Percentiles rank a stretch among this genome's conserved stretches.
These are phyloP conservation scores for Mycalesis mineus DNA, from an alignment of 2,888 invertebrate genomes.

Conservation along the genomic window DNA sequence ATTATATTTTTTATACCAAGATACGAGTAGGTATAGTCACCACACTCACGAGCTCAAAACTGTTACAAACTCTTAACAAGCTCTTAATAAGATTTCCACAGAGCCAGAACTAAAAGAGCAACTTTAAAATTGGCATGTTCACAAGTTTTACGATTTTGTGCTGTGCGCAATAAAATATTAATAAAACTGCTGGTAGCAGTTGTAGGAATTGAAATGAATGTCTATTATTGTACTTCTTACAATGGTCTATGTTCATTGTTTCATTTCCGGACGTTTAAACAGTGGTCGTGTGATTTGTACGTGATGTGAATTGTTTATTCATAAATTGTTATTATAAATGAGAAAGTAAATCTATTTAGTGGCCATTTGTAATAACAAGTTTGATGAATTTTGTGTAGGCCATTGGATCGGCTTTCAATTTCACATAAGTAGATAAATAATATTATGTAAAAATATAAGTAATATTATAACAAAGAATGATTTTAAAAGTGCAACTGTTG, in stretches of 20 bases:
- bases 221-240: conserved; percentile 14
- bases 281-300: conserved; percentile 5
- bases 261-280: conserved; percentile 1
- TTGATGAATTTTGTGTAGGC: too few relatives aligned
- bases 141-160: conserved; percentile 11
- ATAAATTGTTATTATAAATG: too few relatives aligned
- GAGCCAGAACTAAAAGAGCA: neutral
- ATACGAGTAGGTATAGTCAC: too few relatives aligned
- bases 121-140: conserved; percentile 11
- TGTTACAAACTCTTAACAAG: neutral
- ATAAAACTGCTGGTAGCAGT: conserved; percentile 4
- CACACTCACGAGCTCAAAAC: too few relatives aligned
- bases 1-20: neutral
- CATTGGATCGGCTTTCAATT: too few relatives aligned
- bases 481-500: too few relatives aligned
- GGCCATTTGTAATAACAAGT: too few relatives aligned
- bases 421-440: too few relatives aligned
- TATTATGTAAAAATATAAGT: too few relatives aligned
- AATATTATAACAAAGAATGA: too few relatives aligned
- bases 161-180: conserved; percentile 14
- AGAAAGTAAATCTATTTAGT: too few relatives aligned
- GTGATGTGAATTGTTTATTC: conserved; percentile 3
- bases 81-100: neutral
- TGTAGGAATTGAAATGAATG: conserved; percentile 13
- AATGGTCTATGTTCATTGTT: conserved; percentile 4